Base-by-base conservation (phyloP, 2,113 vertebrate species). In the Sorex fumeus region DNA sequence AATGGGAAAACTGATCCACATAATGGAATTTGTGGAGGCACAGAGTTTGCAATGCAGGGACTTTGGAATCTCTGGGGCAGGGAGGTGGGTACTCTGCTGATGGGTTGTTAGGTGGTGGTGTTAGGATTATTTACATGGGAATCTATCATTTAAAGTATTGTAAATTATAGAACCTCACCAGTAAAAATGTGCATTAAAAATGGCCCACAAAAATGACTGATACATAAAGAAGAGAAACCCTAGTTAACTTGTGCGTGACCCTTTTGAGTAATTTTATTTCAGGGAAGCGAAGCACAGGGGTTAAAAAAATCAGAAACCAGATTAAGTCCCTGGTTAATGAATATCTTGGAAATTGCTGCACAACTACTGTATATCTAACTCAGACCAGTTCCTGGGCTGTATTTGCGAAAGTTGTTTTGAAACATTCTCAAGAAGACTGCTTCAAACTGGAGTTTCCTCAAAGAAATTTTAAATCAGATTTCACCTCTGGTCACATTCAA, bases 391-490 rank as follows among this genome's bases (percentile, higher is more conserved):
- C 84, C 60, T 95, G 84, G 95, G 72, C 66, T 93, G 94, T 95
- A 94, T 83, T 94, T 90, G 27, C 72, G 70, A 27, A 81, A 15
- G 90, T 94, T 83, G 79, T 18, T 32, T 89, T 85, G 90, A 71
- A 60, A 93, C 84, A 96, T 88, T 77, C 36, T 96, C 91, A 94
- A 89, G 84, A 75, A n/a, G 27, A 88, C 40, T 95, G 36, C 92
- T 82, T 91, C 91, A 95, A 97, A 95, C 30, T 36, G 32, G 32
- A 86, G 64, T 89, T 95, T 96, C 86, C 95, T 79, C 84, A 92
- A 96, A 96, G 84, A 93, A 96, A 93, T 87, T 74, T 94, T 95
- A 87, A 96, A 95, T 91, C 95, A 95, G 60, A 94, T 94, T 90
- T 95, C 88, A 96, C 88, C 84, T 96, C 93, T 90, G 87, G 6